These are phyloP conservation scores for Pica pica DNA, from an alignment of 2,113 vertebrate species.

Conservation along the genomic window DNA sequence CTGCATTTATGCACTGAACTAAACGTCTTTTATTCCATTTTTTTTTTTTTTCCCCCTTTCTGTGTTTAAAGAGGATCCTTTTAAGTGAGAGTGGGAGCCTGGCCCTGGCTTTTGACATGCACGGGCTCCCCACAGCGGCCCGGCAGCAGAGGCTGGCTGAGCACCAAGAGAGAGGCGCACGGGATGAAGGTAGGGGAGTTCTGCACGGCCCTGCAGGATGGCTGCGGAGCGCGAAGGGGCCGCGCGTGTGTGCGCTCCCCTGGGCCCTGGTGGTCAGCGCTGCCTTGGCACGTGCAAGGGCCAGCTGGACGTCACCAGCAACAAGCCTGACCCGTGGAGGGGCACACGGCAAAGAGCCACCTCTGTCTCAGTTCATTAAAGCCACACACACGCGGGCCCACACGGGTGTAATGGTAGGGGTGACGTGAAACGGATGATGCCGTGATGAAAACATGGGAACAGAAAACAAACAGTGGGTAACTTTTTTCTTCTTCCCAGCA, in stretches of 20 bases:
- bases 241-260: rapidly evolving
- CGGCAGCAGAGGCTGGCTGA: not conserved
- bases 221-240: not conserved
- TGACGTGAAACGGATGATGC: not conserved
- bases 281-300: rapidly evolving
- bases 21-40: too few relatives aligned
- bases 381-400: rapidly evolving
- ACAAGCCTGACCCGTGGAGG: rapidly evolving
- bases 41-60: rapidly evolving
- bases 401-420: too few relatives aligned
- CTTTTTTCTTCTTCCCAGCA: not conserved
- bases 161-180: not conserved
- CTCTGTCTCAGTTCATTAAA: not conserved
- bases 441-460: not conserved
- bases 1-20: not conserved
- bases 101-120: not conserved
- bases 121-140: rapidly evolving
- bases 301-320: rapidly evolving
- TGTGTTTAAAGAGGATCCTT: not conserved
- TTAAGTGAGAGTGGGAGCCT: not conserved
- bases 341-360: rapidly evolving
- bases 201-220: not conserved
- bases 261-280: rapidly evolving
- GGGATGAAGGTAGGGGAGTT: rapidly evolving
- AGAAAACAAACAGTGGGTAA: not conserved